Evolutionary conservation across 1,140 invertebrate genomes (phyloP).

Genomic region (Batillaria attramentaria): DNA sequence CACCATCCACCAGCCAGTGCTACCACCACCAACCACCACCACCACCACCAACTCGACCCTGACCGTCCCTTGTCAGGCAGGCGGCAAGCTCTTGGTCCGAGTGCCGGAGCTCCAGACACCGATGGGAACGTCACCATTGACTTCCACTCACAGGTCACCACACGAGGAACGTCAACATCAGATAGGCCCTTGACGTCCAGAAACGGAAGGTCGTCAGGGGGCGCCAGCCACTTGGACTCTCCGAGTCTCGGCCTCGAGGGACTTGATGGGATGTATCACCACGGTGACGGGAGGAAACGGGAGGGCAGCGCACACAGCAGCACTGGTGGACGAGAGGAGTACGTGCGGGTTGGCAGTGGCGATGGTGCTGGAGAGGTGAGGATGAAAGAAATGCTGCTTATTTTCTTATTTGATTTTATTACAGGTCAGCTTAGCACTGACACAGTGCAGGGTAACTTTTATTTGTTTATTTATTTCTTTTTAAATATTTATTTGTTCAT

Average conservation of each 20-base stretch:
- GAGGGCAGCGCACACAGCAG: constrained; percentile 21
- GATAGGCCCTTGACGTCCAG: not conserved
- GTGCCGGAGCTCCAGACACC: no score
- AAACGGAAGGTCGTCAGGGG: not conserved
- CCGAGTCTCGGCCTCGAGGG: no score
- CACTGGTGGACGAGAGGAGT: constrained; percentile 14
- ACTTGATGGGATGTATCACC: not conserved
- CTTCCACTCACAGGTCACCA: constrained; percentile 1
- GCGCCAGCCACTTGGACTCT: no score
- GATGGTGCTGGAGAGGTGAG: constrained; percentile 11
- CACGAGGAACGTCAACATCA: not conserved
- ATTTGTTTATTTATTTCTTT: no score
- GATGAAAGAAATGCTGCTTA: not conserved
- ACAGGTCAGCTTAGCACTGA: no score
- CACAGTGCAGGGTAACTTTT: no score
- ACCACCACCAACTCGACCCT: not conserved
- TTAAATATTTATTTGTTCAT: no score
- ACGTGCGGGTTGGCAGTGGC: not conserved
- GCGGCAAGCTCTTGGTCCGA: not conserved
- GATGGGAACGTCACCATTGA: not conserved
- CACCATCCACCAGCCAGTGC: not conserved
- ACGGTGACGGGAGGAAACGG: constrained; percentile 5
- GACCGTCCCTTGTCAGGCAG: no score
- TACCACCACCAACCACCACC: not conserved
- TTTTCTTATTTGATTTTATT: no score